These are phyloP conservation scores for Drosophila kambysellisi DNA, from an alignment of 2,888 invertebrate species.

Conservation along the genomic window DNA sequence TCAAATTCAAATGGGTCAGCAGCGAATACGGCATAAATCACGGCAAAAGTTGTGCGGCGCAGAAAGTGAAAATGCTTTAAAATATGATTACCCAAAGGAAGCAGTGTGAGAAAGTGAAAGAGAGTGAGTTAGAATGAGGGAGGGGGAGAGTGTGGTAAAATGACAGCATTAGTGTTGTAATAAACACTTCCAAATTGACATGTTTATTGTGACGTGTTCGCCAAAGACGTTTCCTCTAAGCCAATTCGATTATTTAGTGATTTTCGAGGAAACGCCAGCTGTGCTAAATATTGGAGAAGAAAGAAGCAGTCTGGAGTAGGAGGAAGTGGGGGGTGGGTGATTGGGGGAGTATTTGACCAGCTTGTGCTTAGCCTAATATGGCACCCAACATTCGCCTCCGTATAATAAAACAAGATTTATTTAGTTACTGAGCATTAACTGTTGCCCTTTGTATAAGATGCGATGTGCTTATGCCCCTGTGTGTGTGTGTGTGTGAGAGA, in stretches of 20 bases:
- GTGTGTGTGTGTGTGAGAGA: constrained; percentile 9
- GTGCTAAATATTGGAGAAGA: constrained; percentile 9
- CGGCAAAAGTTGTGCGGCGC: constrained; percentile 52
- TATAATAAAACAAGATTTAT: constrained; percentile 80
- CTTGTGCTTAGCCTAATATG: constrained; percentile 22
- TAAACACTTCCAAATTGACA: constrained; percentile 71
- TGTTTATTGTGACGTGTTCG: constrained; percentile 66
- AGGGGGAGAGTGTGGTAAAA: not conserved
- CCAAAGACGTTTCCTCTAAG: constrained; percentile 54
- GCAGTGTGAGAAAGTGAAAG: not conserved
- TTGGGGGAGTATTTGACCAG: constrained; percentile 13
- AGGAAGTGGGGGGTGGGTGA: not conserved
- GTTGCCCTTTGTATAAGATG: constrained; percentile 75
- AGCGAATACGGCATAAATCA: constrained; percentile 61
- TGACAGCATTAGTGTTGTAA: constrained; percentile 25
- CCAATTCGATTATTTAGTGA: constrained; percentile 78
- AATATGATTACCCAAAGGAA: constrained; percentile 44
- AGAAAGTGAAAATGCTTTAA: constrained; percentile 71
- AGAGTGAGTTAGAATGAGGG: not conserved
- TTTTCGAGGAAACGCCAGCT: constrained; percentile 50
- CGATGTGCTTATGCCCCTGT: constrained; percentile 1
- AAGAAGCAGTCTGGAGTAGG: not conserved
- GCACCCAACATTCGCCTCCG: constrained; percentile 27
- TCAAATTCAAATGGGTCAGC: constrained; percentile 72
- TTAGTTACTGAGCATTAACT: constrained; percentile 77